Conservation (phyloP, 2,113 vertebrate species). For the Elgaria multicarinata region DNA sequence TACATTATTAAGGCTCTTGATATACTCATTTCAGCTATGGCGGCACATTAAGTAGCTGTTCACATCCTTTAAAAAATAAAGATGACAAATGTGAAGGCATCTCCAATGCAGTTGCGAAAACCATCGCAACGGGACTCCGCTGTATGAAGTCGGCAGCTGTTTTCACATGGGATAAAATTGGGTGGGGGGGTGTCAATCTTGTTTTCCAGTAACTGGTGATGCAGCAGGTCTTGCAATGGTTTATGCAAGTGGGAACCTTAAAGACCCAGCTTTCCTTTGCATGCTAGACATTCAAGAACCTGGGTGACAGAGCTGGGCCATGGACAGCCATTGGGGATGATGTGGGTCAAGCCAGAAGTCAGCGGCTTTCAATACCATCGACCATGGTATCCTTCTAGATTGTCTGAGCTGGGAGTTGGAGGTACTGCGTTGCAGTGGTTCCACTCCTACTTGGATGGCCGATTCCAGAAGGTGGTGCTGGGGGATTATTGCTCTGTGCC, state of each 20-base stretch:
- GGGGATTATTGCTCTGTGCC: no score
- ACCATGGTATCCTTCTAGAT: no score
- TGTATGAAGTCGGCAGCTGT: not conserved
- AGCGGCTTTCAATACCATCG: no score
- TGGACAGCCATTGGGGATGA: no score
- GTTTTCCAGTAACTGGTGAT: slow-evolving; percentile 11
- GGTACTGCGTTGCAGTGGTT: no score
- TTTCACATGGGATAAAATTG: slow-evolving; percentile 10
- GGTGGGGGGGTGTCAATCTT: not conserved
- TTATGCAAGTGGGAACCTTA: not conserved
- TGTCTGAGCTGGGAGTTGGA: no score
- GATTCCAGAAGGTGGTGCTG: no score
- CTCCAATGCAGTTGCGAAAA: not conserved
- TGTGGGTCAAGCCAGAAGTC: not conserved
- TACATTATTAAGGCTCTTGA: not conserved
- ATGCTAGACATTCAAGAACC: not conserved
- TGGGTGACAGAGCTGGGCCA: not conserved
- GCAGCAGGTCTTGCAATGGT: not conserved
- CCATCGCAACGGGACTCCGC: not conserved
- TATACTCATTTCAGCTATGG: rapidly evolving
- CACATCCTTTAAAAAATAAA: slow-evolving; percentile 1
- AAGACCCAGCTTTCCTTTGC: not conserved
- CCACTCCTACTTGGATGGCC: no score
- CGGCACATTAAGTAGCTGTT: not conserved
- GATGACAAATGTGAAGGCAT: not conserved